A percentile compares a stretch with the other conserved stretches of the same genome.
These are phyloP conservation scores for Etheostoma cragini DNA, from an alignment of 2,113 vertebrate genomes.

Conservation along the genomic window DNA sequence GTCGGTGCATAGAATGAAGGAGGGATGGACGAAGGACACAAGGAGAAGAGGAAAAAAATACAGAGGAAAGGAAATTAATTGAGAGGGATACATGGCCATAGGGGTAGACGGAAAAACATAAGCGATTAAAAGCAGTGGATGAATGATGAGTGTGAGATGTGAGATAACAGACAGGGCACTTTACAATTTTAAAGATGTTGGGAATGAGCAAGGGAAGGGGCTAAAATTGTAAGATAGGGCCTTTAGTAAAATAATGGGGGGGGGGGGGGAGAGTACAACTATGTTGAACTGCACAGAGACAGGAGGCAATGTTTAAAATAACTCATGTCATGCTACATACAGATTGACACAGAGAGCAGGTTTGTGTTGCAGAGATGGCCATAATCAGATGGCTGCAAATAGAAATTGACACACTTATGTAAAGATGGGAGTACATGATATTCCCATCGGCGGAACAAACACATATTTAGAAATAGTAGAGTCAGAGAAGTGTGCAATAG, in stretches of 20 bases:
- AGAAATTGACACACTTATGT: background rate
- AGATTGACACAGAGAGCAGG: background rate
- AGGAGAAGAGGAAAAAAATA: background rate
- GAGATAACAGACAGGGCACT: background rate
- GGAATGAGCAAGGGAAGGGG: background rate
- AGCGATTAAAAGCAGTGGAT: background rate
- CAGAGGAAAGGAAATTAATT: background rate
- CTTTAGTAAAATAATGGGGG: background rate
- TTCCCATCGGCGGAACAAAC: background rate
- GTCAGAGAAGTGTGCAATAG: background rate
- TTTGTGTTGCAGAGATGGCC: background rate
- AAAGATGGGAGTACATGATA: background rate
- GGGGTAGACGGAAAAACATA: constrained; percentile 2
- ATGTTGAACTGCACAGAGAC: constrained; percentile 3
- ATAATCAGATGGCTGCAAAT: background rate
- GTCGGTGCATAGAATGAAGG: background rate
- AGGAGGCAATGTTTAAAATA: background rate
- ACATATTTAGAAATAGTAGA: background rate
- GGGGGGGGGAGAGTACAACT: too few relatives aligned
- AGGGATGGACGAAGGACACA: constrained; percentile 12
- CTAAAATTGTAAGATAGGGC: background rate
- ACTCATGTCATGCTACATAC: background rate
- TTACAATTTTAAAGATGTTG: background rate
- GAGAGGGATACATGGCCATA: constrained; percentile 14
- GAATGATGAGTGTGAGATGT: background rate